Conservation (phyloP, 1,140 invertebrate genomes). For the Oedothorax gibbosus region DNA sequence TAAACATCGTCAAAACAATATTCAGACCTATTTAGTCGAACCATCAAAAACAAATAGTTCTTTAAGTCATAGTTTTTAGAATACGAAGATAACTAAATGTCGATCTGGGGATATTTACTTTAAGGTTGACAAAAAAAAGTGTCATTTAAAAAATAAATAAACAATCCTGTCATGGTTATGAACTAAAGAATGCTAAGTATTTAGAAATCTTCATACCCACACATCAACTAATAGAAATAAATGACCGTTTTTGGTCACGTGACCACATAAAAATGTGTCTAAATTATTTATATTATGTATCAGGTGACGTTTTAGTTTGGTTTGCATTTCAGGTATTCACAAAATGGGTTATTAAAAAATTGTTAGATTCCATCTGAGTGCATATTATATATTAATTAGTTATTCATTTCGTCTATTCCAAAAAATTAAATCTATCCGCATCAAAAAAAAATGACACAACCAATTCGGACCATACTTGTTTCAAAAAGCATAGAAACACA, state of each 20-base stretch:
- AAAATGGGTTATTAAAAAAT: not conserved
- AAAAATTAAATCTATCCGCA: not conserved
- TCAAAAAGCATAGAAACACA: too few relatives aligned
- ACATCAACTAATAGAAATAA: conserved; percentile 7
- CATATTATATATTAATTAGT: not conserved
- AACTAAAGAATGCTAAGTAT: conserved; percentile 52
- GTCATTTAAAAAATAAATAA: conserved; percentile 4
- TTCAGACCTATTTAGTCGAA: not conserved
- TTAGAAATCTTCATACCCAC: conserved; percentile 45
- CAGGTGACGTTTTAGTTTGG: not conserved
- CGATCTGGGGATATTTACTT: too few relatives aligned
- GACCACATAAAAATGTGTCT: not conserved
- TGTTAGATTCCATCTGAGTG: not conserved
- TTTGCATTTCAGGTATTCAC: not conserved
- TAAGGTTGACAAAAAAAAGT: not conserved
- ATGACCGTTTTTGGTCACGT: conserved; percentile 55
- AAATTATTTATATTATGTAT: not conserved
- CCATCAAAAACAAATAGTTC: not conserved
- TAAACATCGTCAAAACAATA: not conserved
- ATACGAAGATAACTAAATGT: too few relatives aligned
- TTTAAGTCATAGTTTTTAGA: not conserved
- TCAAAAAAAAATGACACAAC: not conserved
- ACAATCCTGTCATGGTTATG: conserved; percentile 17
- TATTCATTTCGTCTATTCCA: not conserved
- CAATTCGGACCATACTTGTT: too few relatives aligned